Percentiles rank a stretch among this genome's conserved stretches.
These are phyloP conservation scores for Urocynchramus pylzowi DNA, from an alignment of 2,113 vertebrate genomes.

Conservation along the genomic window DNA sequence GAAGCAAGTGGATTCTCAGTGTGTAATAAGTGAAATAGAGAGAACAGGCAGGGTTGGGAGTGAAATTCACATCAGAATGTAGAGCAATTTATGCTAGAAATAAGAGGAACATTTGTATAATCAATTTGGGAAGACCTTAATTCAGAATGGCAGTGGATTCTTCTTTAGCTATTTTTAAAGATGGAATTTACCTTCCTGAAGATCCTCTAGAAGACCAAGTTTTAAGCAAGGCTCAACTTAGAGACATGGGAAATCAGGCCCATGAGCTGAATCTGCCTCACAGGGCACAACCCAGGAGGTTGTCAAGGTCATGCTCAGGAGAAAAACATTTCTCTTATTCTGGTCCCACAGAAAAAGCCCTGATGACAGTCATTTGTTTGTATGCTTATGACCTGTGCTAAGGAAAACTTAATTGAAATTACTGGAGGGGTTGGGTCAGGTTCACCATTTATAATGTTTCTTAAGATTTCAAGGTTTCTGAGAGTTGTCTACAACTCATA, in stretches of 20 bases:
- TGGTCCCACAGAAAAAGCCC: neutral
- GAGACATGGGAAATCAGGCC: neutral
- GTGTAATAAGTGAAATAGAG: neutral
- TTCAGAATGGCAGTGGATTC: neutral
- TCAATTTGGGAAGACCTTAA: neutral
- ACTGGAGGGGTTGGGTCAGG: neutral
- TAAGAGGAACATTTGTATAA: neutral
- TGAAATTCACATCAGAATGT: neutral
- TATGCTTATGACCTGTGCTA: neutral
- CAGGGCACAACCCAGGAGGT: neutral
- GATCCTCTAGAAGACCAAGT: neutral
- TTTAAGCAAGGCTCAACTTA: neutral
- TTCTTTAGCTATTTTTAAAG: neutral
- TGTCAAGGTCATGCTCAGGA: neutral
- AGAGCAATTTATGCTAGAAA: neutral
- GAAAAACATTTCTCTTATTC: neutral
- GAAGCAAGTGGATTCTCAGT: neutral
- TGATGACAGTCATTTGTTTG: neutral
- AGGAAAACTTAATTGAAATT: neutral
- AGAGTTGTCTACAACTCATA: neutral
- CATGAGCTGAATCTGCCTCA: neutral
- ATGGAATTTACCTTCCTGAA: neutral
- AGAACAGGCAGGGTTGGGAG: neutral
- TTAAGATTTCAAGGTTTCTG: neutral
- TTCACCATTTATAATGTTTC: neutral